Evolutionary conservation across 2,888 invertebrate genomes (phyloP), one percentile per base, ranked within the genome.

Genomic region (Oligia fasciuncula): DNA sequence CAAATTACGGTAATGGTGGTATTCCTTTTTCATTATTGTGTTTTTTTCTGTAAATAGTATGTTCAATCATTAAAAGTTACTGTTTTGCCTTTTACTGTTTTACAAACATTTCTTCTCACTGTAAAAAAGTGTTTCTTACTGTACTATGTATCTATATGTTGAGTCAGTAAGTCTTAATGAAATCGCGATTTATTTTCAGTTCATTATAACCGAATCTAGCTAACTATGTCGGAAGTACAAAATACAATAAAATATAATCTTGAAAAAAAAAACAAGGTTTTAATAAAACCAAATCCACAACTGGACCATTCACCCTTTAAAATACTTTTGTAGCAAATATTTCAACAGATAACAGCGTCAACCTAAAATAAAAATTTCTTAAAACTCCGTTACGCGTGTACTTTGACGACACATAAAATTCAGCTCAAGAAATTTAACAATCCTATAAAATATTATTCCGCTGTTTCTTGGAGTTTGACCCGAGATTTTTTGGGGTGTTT

Each of bases 331-430:
- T 79, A 19, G 40, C 14, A 79, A 46, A 35, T 72, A 81, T 74
- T 70, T 69, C 13, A 69, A 68, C 11, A 65, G 65, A 72, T 46
- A 73, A 80, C 62, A n/a, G 29, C 75, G 29, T 51, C n/a, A 46
- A 78, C 75, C 76, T 78, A 51, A 57, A 75, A 79, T 68, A 70
- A 75, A 77, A 75, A 57, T 4, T 19, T 73, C 51, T 85, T 74
- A 76, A 85, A 84, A 82, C 78, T 79, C 57, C 8, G 76, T 77
- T 72, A 85, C 71, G 80, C 46, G 67, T 76, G 23, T 84, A 80
- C 76, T 78, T 87, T 85, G 83, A 86, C 71, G 85, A 80, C 81
- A 74, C 79, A 87, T 90, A 87, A 89, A 91, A 88, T 82, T 84
- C 69, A 83, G 77, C 78, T 82, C 54, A 29, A 75, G 74, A 76